These are phyloP conservation scores for Globodera ellingtonae DNA, from an alignment of 1,140 invertebrate species.

Conservation along the genomic window DNA sequence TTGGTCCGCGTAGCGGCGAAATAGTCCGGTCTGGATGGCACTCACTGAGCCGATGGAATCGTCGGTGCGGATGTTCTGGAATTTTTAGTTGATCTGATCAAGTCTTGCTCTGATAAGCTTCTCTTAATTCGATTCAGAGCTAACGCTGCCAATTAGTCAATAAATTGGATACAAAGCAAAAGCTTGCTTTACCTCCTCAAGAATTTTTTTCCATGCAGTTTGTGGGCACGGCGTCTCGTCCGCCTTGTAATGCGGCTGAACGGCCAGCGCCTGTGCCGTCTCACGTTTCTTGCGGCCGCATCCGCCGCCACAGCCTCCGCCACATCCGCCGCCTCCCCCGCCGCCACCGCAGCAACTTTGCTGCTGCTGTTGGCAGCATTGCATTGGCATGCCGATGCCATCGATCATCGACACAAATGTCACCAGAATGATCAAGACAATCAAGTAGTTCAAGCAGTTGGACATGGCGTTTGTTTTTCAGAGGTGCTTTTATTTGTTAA, in stretches of 20 bases:
- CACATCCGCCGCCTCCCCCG: not conserved
- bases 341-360: not conserved
- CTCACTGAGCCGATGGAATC: conserved; percentile 26
- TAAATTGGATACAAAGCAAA: no score
- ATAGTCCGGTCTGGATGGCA: conserved; percentile 29
- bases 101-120: no score
- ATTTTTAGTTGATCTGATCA: not conserved
- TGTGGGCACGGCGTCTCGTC: conserved; percentile 34
- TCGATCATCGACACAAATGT: not conserved
- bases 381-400: not conserved
- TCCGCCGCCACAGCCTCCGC: conserved; percentile 5
- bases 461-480: not conserved
- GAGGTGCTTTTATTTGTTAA: no score
- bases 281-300: conserved; percentile 25
- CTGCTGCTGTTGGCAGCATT: not conserved
- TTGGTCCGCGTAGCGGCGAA: conserved; percentile 22
- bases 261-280: not conserved
- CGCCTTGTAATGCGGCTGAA: conserved; percentile 24
- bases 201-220: conserved; percentile 21
- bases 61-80: conserved; percentile 24
- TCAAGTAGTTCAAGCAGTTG: not conserved
- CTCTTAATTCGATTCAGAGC: no score
- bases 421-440: not conserved
- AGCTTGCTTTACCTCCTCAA: conserved; percentile 18
- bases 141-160: no score